Evolutionary conservation across 2,888 invertebrate species (phyloP).

Genomic region (Melieria crassipennis): DNA sequence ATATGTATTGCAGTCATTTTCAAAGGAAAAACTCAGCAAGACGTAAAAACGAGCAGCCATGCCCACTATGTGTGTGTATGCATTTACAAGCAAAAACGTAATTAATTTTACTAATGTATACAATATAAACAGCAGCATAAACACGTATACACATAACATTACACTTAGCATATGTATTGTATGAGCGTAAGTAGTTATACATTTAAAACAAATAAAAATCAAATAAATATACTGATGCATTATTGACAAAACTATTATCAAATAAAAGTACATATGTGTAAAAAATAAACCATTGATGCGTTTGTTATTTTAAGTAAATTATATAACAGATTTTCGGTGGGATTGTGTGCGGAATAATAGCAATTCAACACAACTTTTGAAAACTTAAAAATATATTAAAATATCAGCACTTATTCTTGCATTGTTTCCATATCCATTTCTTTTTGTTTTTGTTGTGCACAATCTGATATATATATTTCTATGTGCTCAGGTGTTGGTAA

Average conservation of each 20-base stretch:
- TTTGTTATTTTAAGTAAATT: too few relatives aligned
- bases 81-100: neutral
- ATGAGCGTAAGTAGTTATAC: neutral
- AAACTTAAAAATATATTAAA: conserved; percentile 1
- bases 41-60: too few relatives aligned
- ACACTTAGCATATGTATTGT: neutral
- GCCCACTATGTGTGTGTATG: too few relatives aligned
- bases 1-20: too few relatives aligned
- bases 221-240: conserved; percentile 10
- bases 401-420: neutral
- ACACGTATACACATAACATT: conserved; percentile 20
- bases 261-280: conserved; percentile 24
- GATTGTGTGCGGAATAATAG: too few relatives aligned
- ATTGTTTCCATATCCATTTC: too few relatives aligned
- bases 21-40: too few relatives aligned
- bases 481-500: too few relatives aligned
- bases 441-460: too few relatives aligned
- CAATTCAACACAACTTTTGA: too few relatives aligned
- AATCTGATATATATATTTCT: too few relatives aligned
- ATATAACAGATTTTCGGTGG: too few relatives aligned
- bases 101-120: neutral
- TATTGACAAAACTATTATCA: conserved; percentile 25
- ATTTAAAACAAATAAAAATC: conserved; percentile 5
- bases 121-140: conserved; percentile 8
- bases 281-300: neutral